Evolutionary conservation across 2,888 invertebrate genomes (phyloP), one percentile per base, ranked within the genome.

Genomic region (Parasteatoda lunata): DNA sequence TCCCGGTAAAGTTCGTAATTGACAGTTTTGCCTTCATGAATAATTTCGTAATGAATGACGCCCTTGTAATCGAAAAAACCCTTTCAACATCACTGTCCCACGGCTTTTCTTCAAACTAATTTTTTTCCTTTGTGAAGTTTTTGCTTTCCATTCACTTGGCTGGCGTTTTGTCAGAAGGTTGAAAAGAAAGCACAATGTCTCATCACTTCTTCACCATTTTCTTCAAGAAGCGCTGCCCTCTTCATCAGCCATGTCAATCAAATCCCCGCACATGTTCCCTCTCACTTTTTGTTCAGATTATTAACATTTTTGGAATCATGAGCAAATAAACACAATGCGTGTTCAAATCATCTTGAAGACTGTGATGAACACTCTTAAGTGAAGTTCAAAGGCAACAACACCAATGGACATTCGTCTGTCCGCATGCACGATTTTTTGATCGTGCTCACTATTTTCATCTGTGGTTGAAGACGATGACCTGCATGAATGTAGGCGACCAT

Each of bases 121-220:
- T 77, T 77, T 66, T 52, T 68, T 68, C 68, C 51, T 68, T 0
- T 66, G 13, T 59, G 59, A 30, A 52, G 51, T 1, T 66, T 68
- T 68, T 52, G 30, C 30, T 68, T 66, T 66, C 68, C 52, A 8
- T 59, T 59, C 59, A 8, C 59, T 59, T 59, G 8, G 8, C 8
- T 59, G 59, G 0, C 59, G 5, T 64, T 75, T 75, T 48, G 48
- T 64, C 64, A 48, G 64, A 75, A 64, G 48, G 64, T 75, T n/a
- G 64, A 64, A 75, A 75, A 75, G 75, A 77, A 59, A 69, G 30
- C 77, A 77, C 66, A 66, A 77, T 66, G 45, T 66, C 49, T 51
- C 52, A 66, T 51, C 66, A 66, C 68, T 69, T 15, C 30, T 30
- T 49, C 30, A 66, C 13, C 15, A 51, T 68, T 66, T 66, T 77